Evolutionary conservation across 2,888 invertebrate genomes (phyloP), one percentile per base, ranked within the genome.

Genomic region (Salticus scenicus): DNA sequence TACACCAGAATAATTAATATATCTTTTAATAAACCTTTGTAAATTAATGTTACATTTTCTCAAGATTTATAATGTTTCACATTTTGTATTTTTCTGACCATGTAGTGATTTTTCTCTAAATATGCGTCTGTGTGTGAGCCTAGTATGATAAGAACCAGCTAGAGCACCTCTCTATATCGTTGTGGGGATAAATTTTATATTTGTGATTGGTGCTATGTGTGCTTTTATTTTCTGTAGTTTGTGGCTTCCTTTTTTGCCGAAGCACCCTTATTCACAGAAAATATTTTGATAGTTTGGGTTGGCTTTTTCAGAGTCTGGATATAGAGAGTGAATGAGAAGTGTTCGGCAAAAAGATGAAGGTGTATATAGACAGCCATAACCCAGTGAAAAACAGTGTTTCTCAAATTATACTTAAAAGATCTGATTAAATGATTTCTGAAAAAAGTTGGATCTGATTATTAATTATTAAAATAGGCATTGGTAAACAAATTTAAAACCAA

Each of bases 61-160:
- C 88, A 88, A 88, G 88, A 87, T 88, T 88, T 88, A 88, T 88
- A 85, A 88, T 87, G 88, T 87, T 88, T 88, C 87, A 88, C 88
- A 88, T 88, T 88, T 88, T 88, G 88, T 88, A 88, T 88, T 88
- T 88, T 88, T 88, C 88, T 88, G 88, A 88, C 82, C 73, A 83
- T 88, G 87, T 88, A 88, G 88, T 88, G 73, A 81, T 87, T 88
- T 79, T 86, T 84, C 83, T 84, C 83, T 84, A 84, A 78, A 83
- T 74, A 81, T 71, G 83, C 83, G 71, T 83, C 76, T 84, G 83
- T 84, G 20, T 83, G 76, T 84, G 83, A 72, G 86, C 71, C 74
- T 69, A 76, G 78, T 69, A 74, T 67, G 78, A 63, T 51, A 72
- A 76, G 47, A 63, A 63, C 66, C 28, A 74, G 51, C 69, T 80